Evolutionary conservation across 2,888 invertebrate species (phyloP), one percentile per base, ranked within the genome.

Genomic region (Limnephilus marmoratus): DNA sequence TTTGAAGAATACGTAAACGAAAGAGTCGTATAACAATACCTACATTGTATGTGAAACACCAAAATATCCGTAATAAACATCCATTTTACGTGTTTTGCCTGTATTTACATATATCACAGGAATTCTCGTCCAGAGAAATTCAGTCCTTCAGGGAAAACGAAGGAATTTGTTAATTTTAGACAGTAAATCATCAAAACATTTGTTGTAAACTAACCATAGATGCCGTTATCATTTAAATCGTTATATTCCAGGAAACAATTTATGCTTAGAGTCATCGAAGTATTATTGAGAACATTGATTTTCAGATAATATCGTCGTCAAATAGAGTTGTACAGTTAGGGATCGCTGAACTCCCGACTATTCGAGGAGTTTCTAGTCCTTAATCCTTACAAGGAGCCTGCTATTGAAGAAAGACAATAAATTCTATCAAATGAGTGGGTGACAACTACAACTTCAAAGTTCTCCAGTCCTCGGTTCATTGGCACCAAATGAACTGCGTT

Each of bases 401-500:
- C 37, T 41, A 3, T 37, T n/a, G 83, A 83, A 83, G 83, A 34
- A 83, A 83, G 83, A 37, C 34, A 83, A 37, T 41, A 83, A 24
- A 37, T 83, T 41, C 37, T n/a, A 68, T 68, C n/a, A 68, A 68
- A 24, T 34, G 83, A 34, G 83, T 83, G 83, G 83, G 82, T 68
- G 83, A 41, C 18, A 1, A n/a, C 83, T 83, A 34, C 37, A 37
- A 83, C 18, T 53, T 15, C 53, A 53, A 53, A 53, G 53, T 53
- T 53, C 18, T 53, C 53, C 18, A 37, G 37, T 83, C 3, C 9
- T 83, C 37, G 83, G 83, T 83, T 83, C 83, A 37, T 37, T 37
- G 83, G 37, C 83, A 37, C 83, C 37, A 15, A 37, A 34, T 83
- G 83, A 83, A 83, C 83, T 37, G 83, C 34, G 18, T 34, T 37